Conservation (phyloP, 2,113 vertebrate genomes). For the Atractosteus spatula region DNA sequence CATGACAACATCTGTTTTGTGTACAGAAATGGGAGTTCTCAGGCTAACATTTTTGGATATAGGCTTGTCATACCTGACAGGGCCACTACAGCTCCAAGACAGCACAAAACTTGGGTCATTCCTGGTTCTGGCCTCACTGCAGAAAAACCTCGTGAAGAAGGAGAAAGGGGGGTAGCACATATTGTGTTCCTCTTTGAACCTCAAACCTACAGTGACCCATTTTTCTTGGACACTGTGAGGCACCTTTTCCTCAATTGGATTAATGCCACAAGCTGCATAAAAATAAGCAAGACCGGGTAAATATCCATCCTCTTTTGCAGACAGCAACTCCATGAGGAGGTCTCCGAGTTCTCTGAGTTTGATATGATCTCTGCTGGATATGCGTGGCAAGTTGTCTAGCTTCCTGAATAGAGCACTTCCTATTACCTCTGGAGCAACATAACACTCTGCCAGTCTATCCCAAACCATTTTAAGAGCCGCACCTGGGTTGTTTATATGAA, state of each 20-base stretch:
- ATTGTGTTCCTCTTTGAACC: no score
- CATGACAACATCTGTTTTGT: no score
- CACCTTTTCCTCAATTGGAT: neutral
- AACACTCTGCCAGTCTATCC: conserved; percentile 17
- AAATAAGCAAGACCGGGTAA: neutral
- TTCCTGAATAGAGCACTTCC: conserved; percentile 4
- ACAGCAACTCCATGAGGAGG: neutral
- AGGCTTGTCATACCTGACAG: no score
- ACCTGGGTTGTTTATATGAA: neutral
- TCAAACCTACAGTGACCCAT: neutral
- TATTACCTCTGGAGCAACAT: conserved; percentile 9
- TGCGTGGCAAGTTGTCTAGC: conserved; percentile 2
- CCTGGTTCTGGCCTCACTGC: no score
- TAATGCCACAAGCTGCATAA: neutral
- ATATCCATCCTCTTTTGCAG: neutral
- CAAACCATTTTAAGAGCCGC: conserved; percentile 8
- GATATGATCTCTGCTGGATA: conserved; percentile 12
- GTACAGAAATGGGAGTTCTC: no score
- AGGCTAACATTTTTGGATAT: no score
- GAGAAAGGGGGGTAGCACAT: no score
- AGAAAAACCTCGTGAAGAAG: no score
- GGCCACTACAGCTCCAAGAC: no score
- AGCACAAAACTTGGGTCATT: no score
- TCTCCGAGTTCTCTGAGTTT: neutral
- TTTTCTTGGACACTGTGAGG: neutral